Evolutionary conservation across 2,797 vertebrate species (phyloP), one percentile per base, ranked within the genome.

Genomic region (Propithecus perrieri): DNA sequence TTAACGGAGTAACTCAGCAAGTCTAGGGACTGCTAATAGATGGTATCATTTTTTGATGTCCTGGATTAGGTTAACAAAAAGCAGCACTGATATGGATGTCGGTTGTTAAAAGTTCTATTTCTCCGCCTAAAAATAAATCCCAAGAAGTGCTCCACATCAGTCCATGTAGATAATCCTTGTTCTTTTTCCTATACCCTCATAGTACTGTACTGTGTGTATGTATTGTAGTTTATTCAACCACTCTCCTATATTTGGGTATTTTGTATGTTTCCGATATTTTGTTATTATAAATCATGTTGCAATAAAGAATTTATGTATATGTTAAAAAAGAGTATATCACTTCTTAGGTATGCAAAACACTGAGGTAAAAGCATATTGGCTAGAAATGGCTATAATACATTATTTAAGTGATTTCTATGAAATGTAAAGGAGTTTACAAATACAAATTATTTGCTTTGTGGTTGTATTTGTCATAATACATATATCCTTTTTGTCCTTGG

Each of bases 401-500:
- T 69, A 43, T 38, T n/a, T 79, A 38, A 94, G 43, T 43, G 33
- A 85, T 76, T 79, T 96, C 2, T 18, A 0, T 92, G n/a, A 90
- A 33, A 15, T 72, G 33, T 30, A 61, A 80, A 61, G 26, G 48
- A 71, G n/a, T 24, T n/a, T 80, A 83, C 22, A 85, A 90, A 63
- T 15, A 92, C 50, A 92, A 85, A 81, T 72, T 35, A 59, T 35
- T 96, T 93, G 74, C 22, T n/a, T 85, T 91, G 41, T 63, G 41
- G 69, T 57, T 87, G 9, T 67, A 93, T 89, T 89, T 71, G 11
- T 91, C 55, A 81, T 67, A 88, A 85, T n/a, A 20, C 35, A 65
- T 10, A 30, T 1, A 55, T 22, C 3, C 5, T 55, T 94, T 90
- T 88, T 63, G 55, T 74, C 46, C 75, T 88, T 53, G 12, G 41